Evolutionary conservation across 2,888 invertebrate genomes (phyloP).

Genomic region (Eucera pruinosa): DNA sequence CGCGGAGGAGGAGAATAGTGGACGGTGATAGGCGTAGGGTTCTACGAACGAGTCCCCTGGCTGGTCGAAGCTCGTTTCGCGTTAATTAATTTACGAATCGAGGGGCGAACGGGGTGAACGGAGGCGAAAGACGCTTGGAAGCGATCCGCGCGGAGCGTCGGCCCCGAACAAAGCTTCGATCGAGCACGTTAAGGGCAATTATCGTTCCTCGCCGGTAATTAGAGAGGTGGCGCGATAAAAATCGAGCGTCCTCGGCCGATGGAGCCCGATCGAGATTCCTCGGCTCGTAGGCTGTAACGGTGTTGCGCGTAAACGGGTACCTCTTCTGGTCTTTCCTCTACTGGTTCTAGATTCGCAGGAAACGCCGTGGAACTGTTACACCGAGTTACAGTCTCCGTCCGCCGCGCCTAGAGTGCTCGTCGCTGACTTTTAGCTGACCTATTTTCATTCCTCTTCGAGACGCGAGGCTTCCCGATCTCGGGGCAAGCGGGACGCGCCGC

Average conservation of each 20-base stretch:
- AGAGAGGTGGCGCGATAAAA: constrained; percentile 45
- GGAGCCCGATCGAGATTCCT: constrained; percentile 43
- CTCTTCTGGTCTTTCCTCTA: background rate
- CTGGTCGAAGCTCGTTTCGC: background rate
- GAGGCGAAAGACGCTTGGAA: background rate
- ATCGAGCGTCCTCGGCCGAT: constrained; percentile 25
- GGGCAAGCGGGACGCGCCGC: background rate
- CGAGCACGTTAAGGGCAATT: constrained; percentile 50
- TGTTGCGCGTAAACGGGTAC: constrained; percentile 42
- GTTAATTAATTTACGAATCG: constrained; percentile 49
- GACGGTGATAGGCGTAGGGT: background rate
- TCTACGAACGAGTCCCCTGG: constrained; percentile 1
- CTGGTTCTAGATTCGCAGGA: background rate
- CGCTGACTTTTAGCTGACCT: background rate
- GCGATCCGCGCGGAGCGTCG: constrained; percentile 5
- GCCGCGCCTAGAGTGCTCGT: background rate
- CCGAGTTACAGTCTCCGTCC: background rate
- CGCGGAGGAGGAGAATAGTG: too few relatives aligned
- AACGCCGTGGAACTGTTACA: background rate
- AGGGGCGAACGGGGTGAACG: background rate
- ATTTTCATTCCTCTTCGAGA: background rate
- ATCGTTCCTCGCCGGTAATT: constrained; percentile 52
- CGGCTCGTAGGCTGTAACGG: constrained; percentile 25
- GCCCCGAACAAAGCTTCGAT: constrained; percentile 35
- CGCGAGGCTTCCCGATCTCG: too few relatives aligned